Evolutionary conservation across 2,113 vertebrate species (phyloP).

Genomic region (Rana temporaria): DNA sequence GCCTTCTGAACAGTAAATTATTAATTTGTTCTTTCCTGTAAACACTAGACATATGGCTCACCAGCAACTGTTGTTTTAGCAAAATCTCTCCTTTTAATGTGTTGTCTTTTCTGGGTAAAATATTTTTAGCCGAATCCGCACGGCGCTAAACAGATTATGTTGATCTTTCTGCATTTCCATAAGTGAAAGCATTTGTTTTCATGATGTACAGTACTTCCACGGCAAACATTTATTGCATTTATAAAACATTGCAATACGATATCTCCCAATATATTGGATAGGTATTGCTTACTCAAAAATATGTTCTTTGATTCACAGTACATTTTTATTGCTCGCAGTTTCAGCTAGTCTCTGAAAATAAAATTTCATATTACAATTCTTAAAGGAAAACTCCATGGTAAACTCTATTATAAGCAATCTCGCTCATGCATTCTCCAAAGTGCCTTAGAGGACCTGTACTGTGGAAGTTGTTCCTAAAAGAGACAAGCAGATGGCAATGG

Average conservation of each 20-base stretch:
- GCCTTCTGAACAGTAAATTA: slow-evolving; percentile 36
- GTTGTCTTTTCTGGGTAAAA: slow-evolving; percentile 38
- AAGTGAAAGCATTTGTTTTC: slow-evolving; percentile 41
- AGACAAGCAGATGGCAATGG: too few relatives aligned
- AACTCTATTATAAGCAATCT: too few relatives aligned
- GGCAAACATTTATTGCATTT: slow-evolving; percentile 33
- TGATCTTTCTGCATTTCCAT: slow-evolving; percentile 35
- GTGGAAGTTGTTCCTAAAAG: too few relatives aligned
- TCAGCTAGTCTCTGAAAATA: slow-evolving; percentile 15
- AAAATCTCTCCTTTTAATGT: slow-evolving; percentile 45
- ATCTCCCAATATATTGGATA: slow-evolving; percentile 35
- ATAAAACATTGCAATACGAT: slow-evolving; percentile 36
- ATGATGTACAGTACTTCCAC: slow-evolving; percentile 17
- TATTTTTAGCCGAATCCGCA: slow-evolving; percentile 27
- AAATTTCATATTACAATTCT: slow-evolving; percentile 12
- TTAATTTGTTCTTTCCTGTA: slow-evolving; percentile 29
- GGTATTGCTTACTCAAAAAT: slow-evolving; percentile 30
- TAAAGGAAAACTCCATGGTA: background rate
- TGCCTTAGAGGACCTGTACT: too few relatives aligned
- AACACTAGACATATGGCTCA: slow-evolving; percentile 35
- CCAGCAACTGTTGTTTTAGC: slow-evolving; percentile 41
- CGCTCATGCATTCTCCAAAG: too few relatives aligned
- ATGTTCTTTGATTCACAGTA: slow-evolving; percentile 19
- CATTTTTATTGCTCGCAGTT: slow-evolving; percentile 12
- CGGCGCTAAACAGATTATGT: slow-evolving; percentile 20